Evolutionary conservation across 2,888 invertebrate species (phyloP).

Genomic region (Melipona bicolor): DNA sequence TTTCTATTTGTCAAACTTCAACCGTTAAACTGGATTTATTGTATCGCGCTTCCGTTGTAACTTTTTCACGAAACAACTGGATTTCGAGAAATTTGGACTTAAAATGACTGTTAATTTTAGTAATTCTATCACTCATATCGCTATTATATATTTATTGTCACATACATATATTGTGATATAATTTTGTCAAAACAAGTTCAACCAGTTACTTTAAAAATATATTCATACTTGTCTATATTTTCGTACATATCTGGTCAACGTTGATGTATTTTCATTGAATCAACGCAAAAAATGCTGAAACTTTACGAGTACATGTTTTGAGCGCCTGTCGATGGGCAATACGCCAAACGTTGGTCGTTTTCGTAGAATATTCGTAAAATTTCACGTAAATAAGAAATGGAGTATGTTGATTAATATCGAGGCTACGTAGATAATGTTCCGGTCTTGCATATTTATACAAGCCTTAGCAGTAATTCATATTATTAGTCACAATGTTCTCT

Average conservation of each 20-base stretch:
- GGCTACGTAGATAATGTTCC: not conserved
- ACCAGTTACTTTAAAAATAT: no score
- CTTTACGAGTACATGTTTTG: not conserved
- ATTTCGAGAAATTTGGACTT: no score
- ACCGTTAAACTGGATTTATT: no score
- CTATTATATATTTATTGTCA: no score
- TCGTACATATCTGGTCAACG: not conserved
- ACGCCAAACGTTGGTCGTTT: not conserved
- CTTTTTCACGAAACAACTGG: no score
- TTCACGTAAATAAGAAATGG: not conserved
- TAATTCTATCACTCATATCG: no score
- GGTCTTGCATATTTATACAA: not conserved
- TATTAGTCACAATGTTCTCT: not conserved
- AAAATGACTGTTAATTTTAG: no score
- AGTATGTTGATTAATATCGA: not conserved
- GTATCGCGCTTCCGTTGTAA: no score
- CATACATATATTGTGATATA: no score
- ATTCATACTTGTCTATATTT: no score
- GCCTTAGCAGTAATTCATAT: not conserved
- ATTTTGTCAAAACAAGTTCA: no score
- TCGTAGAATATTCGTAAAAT: not conserved
- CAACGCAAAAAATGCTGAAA: not conserved
- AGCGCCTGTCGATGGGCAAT: not conserved
- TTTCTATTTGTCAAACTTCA: no score
- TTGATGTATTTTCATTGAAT: not conserved